Percentiles rank a stretch among this genome's conserved stretches.
Conservation (phyloP, 2,888 invertebrate species). For the Odontomyia ornata region DNA sequence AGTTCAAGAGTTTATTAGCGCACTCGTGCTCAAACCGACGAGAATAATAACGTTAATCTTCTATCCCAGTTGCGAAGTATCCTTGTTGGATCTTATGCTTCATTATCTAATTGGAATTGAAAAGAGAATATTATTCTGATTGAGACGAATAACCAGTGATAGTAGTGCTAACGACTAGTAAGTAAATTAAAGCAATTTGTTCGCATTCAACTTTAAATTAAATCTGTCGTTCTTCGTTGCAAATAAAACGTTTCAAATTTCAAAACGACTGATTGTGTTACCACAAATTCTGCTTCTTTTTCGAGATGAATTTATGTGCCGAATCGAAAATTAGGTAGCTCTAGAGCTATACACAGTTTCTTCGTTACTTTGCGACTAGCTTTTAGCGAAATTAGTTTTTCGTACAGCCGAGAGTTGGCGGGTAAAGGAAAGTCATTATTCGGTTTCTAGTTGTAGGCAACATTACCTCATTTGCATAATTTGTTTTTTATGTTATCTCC, state of each 20-base stretch:
- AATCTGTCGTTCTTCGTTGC: not conserved
- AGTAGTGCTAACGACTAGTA: conserved; percentile 17
- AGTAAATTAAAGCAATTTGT: conserved; percentile 36
- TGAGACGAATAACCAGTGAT: conserved; percentile 2
- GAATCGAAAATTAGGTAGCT: too few species aligned
- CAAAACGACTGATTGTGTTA: not conserved
- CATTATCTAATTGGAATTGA: conserved; percentile 24
- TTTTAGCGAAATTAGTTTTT: too few species aligned
- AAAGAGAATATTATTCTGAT: not conserved
- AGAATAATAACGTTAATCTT: not conserved
- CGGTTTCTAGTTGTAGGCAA: too few species aligned
- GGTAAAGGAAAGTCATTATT: too few species aligned
- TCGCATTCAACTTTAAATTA: conserved; percentile 22
- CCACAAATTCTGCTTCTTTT: too few species aligned
- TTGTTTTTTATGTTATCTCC: too few species aligned
- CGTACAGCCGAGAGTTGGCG: too few species aligned
- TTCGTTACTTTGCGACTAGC: too few species aligned
- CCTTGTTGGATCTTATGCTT: conserved; percentile 13
- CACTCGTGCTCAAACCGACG: not conserved
- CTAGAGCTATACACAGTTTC: too few species aligned
- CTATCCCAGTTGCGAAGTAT: not conserved
- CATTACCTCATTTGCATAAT: too few species aligned
- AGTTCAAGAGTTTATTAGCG: conserved; percentile 15
- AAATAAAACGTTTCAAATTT: not conserved
- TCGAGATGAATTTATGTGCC: too few species aligned